Conservation (phyloP, 2,797 vertebrate species). For the Chelmon rostratus region DNA sequence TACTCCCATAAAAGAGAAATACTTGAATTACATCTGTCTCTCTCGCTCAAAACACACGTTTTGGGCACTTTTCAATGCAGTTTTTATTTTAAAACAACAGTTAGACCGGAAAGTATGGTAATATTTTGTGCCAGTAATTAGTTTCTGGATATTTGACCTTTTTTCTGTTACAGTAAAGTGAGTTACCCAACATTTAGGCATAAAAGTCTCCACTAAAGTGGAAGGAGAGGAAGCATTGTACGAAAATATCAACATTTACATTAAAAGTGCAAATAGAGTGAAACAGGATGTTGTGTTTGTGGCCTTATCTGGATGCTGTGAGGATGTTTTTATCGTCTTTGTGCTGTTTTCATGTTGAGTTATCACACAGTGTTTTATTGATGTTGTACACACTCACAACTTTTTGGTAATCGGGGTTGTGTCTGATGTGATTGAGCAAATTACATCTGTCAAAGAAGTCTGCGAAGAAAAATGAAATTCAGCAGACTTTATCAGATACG, state of each 20-base stretch:
- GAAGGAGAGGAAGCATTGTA: no score
- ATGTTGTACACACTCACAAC: no score
- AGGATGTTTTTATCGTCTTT: no score
- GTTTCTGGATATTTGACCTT: background rate
- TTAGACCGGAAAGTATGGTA: background rate
- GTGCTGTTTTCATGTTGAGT: no score
- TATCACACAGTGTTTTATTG: no score
- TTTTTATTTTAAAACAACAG: background rate
- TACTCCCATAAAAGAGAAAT: slow-evolving; percentile 72
- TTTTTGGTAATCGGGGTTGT: no score
- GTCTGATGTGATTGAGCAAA: no score
- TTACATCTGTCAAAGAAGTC: no score
- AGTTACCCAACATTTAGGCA: background rate
- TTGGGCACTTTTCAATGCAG: slow-evolving; percentile 13
- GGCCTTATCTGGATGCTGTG: background rate
- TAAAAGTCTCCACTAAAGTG: background rate
- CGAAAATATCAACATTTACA: background rate
- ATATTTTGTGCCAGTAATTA: background rate
- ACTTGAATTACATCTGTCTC: slow-evolving; percentile 56
- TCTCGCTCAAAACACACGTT: slow-evolving; percentile 17
- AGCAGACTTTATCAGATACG: no score
- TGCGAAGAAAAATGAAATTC: no score
- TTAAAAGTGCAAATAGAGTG: background rate
- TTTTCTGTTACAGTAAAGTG: no score
- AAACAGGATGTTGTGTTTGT: background rate